Conservation (phyloP, 2,113 vertebrate species). For the Microtus montanus region DNA sequence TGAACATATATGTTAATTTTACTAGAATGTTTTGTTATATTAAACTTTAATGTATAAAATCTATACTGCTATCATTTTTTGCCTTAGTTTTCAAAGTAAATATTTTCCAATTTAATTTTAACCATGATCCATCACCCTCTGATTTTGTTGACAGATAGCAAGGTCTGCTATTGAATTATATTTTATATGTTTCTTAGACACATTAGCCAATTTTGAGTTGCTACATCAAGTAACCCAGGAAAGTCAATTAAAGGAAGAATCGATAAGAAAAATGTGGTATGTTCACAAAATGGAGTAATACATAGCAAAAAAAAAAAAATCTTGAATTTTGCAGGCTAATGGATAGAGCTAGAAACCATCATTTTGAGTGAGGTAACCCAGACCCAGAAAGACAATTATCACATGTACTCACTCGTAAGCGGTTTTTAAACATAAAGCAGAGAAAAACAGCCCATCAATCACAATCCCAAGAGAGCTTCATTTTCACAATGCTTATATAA, state of each 20-base stretch:
- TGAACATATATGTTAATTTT: background rate
- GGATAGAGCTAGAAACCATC: too few relatives aligned
- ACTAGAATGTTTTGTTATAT: background rate
- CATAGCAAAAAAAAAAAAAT: too few relatives aligned
- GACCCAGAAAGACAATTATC: too few relatives aligned
- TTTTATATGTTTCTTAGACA: background rate
- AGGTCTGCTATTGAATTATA: background rate
- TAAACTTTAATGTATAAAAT: background rate
- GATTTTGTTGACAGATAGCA: background rate
- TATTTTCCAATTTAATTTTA: slow-evolving; percentile 12
- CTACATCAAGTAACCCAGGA: too few relatives aligned
- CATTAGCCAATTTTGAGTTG: background rate
- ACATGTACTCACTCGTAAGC: too few relatives aligned
- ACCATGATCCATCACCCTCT: background rate
- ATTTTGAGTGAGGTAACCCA: too few relatives aligned
- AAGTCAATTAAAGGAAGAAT: background rate
- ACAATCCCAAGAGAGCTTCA: background rate
- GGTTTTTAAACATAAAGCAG: too few relatives aligned
- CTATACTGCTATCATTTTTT: background rate
- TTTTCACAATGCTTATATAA: background rate
- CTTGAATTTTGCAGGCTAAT: too few relatives aligned
- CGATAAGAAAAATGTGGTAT: too few relatives aligned
- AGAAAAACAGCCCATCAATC: too few relatives aligned
- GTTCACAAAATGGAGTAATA: too few relatives aligned
- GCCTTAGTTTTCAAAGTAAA: background rate